Evolutionary conservation across 2,888 invertebrate genomes (phyloP).

Genomic region (Netelia fuscicornis): DNA sequence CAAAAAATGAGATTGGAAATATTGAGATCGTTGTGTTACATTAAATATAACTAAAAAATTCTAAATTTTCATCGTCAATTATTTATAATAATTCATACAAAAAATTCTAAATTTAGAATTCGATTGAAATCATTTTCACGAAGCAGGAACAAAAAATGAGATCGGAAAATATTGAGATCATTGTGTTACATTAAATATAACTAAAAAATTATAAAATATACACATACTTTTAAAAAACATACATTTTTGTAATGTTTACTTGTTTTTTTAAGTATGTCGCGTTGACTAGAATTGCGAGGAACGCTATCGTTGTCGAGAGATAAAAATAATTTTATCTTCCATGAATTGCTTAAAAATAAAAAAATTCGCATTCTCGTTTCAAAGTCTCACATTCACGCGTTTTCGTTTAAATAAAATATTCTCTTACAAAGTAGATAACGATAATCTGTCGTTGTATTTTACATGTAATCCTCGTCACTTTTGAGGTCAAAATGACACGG

Average conservation of each 20-base stretch:
- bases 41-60: conserved; percentile 16
- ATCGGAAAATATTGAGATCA: too few species aligned
- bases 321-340: conserved; percentile 29
- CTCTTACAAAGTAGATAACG: conserved; percentile 84
- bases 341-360: conserved; percentile 40
- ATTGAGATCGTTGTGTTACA: conserved; percentile 73
- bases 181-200: too few species aligned
- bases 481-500: background rate
- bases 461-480: conserved; percentile 8
- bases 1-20: conserved; percentile 76
- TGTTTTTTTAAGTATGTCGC: conserved; percentile 63
- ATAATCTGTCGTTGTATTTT: conserved; percentile 68
- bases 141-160: too few species aligned
- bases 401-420: conserved; percentile 77
- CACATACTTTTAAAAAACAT: too few species aligned
- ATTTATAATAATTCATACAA: too few species aligned
- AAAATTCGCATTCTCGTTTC: conserved; percentile 40
- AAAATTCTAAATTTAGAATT: too few species aligned
- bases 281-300: conserved; percentile 83
- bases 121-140: too few species aligned
- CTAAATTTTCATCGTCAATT: too few species aligned
- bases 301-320: conserved; percentile 73
- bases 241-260: too few species aligned
- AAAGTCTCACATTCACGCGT: conserved; percentile 35
- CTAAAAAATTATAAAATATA: conserved; percentile 56